Evolutionary conservation across 2,888 invertebrate genomes (phyloP), one percentile per base, ranked within the genome.

Genomic region (Fissipunctia ypsillon): DNA sequence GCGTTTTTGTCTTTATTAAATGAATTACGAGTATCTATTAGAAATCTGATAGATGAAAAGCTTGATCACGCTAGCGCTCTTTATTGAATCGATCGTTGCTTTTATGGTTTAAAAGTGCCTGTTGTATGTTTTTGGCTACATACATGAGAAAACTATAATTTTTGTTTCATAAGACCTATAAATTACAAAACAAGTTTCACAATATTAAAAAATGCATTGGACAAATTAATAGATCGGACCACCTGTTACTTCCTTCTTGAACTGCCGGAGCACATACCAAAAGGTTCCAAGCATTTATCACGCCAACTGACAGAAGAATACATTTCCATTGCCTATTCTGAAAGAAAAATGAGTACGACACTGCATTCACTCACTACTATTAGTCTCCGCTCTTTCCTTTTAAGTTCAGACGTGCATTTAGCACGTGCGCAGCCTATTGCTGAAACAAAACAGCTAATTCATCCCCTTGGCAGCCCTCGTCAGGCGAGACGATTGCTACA

Each of bases 401-500:
- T 81, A 31, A 28, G 16, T 75, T 78, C 59, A 38, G 48, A 65
- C 54, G 41, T 63, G 65, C 48, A 63, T 52, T 82, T 79, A 82
- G 84, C 86, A 85, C 82, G 75, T 76, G 78, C 85, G 48, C 48
- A 57, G 73, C 64, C 84, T 84, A 81, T 85, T 80, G 56, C 79
- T 72, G 45, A 81, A 88, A 90, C 88, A 88, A 90, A 90, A 90
- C 88, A 88, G 87, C 84, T 84, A 86, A 90, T 89, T 90, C 89
- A 90, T 89, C 87, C 84, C 80, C 84, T 82, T 86, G 68, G 69
- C 80, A 71, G 77, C 66, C 68, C 76, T 65, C 84, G 85, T 85
- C 84, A 83, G 81, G 60, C 74, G 76, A 76, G 78, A 77, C 85
- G 83, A 84, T 80, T 81, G 81, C 82, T 84, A 85, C 90, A 89